Conservation (phyloP, 1,140 invertebrate genomes). For the Drepana arcuata region DNA sequence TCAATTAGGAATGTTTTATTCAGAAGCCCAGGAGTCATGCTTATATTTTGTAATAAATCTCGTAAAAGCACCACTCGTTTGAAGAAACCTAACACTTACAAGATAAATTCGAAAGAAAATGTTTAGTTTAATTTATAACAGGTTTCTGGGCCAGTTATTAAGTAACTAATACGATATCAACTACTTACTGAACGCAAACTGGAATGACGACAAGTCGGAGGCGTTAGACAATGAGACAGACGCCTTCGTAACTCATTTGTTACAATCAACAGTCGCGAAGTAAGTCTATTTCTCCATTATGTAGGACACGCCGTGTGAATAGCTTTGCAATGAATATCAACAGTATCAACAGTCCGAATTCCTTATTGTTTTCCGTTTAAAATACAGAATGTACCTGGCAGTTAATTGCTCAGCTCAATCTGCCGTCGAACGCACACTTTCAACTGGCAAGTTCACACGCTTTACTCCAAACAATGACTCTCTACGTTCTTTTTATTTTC, state of each 20-base stretch:
- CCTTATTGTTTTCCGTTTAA: too few species aligned
- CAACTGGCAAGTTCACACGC: constrained; percentile 55
- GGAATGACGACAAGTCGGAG: constrained; percentile 8
- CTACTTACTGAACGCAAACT: neutral
- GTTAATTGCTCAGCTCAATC: constrained; percentile 21
- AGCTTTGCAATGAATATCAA: constrained; percentile 16
- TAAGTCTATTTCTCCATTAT: constrained; percentile 6
- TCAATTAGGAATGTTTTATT: too few species aligned
- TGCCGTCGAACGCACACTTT: constrained; percentile 52
- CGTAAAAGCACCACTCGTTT: too few species aligned
- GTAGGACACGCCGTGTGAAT: constrained; percentile 9
- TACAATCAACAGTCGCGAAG: constrained; percentile 10
- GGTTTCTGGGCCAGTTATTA: too few species aligned
- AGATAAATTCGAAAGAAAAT: too few species aligned
- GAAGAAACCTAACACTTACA: too few species aligned
- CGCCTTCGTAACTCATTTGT: constrained; percentile 17
- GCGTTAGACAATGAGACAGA: constrained; percentile 10
- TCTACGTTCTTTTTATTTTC: constrained; percentile 67
- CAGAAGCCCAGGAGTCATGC: too few species aligned
- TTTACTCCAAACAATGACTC: constrained; percentile 63
- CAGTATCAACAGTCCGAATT: too few species aligned
- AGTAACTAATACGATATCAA: too few species aligned
- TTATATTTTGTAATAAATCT: too few species aligned
- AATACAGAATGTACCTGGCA: neutral
- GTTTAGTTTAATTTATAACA: too few species aligned